phyloP scores from a whole-genome alignment of 2,797 vertebrate genomes.

The Melanotaenia parkinsoni region DNA sequence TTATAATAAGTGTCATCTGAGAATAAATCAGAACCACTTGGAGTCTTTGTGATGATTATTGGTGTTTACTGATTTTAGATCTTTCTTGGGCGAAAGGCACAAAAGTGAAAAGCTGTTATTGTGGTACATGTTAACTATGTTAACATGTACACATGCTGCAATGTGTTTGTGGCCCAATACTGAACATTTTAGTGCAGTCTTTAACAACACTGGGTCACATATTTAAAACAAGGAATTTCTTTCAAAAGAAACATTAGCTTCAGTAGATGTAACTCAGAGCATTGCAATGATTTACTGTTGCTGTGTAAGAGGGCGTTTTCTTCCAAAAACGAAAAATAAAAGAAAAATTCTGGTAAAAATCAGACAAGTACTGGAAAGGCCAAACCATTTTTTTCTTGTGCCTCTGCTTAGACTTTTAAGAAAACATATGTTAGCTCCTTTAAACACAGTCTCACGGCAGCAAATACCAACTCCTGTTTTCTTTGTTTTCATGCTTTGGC shows the following conservation, averaged over 20 bases:
- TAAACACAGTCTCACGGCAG: conserved; percentile 3
- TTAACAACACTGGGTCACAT: neutral
- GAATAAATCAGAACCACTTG: neutral
- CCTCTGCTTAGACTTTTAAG: neutral
- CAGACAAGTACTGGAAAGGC: neutral
- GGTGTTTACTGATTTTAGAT: neutral
- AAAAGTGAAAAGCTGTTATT: neutral
- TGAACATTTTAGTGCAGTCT: neutral
- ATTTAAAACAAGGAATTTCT: neutral
- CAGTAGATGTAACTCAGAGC: no score
- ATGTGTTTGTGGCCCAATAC: neutral
- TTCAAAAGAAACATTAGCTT: neutral
- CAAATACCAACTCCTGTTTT: conserved; percentile 44
- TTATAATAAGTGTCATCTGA: neutral
- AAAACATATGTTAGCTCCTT: neutral
- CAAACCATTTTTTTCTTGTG: conserved; percentile 1
- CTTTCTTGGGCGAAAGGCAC: neutral
- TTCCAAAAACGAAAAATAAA: no score
- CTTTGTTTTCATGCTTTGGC: conserved; percentile 36
- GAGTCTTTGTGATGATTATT: neutral
- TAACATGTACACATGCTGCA: no score
- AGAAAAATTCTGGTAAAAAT: no score
- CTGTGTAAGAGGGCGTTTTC: no score
- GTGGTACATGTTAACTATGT: neutral
- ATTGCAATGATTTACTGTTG: neutral